Evolutionary conservation across 1,140 invertebrate genomes (phyloP).

Genomic region (Pseudoatta argentina): DNA sequence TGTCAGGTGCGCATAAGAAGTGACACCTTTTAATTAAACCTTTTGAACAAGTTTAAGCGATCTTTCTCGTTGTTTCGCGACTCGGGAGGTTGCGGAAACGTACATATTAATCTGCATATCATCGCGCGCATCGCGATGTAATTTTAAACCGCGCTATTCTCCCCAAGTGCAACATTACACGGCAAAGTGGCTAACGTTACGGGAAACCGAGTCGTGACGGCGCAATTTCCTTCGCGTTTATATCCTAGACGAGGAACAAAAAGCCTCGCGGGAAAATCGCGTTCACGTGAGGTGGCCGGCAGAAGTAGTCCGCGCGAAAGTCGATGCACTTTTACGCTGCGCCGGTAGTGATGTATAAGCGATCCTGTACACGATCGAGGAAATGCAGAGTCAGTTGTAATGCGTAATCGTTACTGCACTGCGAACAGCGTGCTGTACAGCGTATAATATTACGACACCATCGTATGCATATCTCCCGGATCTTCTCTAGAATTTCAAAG

Average conservation of each 20-base stretch:
- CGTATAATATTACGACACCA: constrained; percentile 53
- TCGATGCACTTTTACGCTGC: constrained; percentile 36
- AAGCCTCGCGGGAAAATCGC: constrained; percentile 49
- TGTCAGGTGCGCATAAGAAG: not conserved
- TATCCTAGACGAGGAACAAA: constrained; percentile 47
- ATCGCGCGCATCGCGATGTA: constrained; percentile 53
- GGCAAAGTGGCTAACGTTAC: constrained; percentile 55
- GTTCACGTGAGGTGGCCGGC: constrained; percentile 42
- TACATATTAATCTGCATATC: constrained; percentile 61
- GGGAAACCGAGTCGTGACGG: constrained; percentile 57
- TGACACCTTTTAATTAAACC: constrained; percentile 38
- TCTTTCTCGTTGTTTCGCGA: constrained; percentile 28
- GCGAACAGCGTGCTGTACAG: constrained; percentile 2
- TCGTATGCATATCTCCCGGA: constrained; percentile 12
- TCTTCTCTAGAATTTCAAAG: constrained; percentile 61
- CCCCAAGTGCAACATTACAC: constrained; percentile 52
- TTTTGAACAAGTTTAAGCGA: constrained; percentile 14
- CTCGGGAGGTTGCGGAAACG: constrained; percentile 37
- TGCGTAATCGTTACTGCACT: constrained; percentile 65
- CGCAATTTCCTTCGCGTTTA: constrained; percentile 56
- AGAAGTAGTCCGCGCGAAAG: constrained; percentile 56
- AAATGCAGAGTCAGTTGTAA: constrained; percentile 49
- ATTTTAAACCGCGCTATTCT: constrained; percentile 51
- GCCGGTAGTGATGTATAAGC: constrained; percentile 57
- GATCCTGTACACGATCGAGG: constrained; percentile 61